phyloP scores from a whole-genome alignment of 2,113 vertebrate genomes.

The Perca schrenkii region DNA sequence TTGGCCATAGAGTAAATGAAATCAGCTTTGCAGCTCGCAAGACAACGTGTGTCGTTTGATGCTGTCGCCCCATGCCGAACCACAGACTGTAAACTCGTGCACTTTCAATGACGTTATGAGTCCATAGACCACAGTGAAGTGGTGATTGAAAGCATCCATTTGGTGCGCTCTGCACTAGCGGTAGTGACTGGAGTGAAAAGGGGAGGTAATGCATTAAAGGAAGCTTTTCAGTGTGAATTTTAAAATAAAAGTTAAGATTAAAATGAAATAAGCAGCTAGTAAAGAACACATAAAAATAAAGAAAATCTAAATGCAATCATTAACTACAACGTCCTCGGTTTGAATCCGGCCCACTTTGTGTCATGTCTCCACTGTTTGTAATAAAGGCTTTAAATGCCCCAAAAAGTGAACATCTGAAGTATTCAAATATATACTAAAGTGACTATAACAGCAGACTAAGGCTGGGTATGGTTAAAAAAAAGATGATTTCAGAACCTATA shows the following conservation, averaged over 20 bases:
- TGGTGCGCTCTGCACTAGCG: conserved; percentile 6
- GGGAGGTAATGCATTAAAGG: neutral
- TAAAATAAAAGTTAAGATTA: neutral
- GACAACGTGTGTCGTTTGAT: conserved; percentile 45
- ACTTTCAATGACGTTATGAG: conserved; percentile 31
- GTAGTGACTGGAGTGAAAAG: neutral
- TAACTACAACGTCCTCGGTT: neutral
- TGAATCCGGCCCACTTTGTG: neutral
- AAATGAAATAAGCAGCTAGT: neutral
- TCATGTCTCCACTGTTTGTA: neutral
- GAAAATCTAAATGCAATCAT: neutral
- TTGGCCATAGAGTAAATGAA: conserved; percentile 64
- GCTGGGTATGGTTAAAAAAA: no score
- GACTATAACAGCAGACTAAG: no score
- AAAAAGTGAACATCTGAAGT: neutral
- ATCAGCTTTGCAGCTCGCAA: conserved; percentile 48
- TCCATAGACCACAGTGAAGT: conserved; percentile 23
- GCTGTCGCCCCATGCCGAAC: conserved; percentile 13
- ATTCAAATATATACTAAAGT: no score
- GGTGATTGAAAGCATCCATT: conserved; percentile 44
- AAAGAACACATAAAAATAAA: neutral
- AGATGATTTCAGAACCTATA: no score
- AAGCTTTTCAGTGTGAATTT: neutral
- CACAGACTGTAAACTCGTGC: conserved; percentile 57
- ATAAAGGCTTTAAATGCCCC: neutral